A percentile compares a stretch with the other conserved stretches of the same genome.
Evolutionary conservation across 2,113 vertebrate species (phyloP).

Genomic region (Elachura formosa): DNA sequence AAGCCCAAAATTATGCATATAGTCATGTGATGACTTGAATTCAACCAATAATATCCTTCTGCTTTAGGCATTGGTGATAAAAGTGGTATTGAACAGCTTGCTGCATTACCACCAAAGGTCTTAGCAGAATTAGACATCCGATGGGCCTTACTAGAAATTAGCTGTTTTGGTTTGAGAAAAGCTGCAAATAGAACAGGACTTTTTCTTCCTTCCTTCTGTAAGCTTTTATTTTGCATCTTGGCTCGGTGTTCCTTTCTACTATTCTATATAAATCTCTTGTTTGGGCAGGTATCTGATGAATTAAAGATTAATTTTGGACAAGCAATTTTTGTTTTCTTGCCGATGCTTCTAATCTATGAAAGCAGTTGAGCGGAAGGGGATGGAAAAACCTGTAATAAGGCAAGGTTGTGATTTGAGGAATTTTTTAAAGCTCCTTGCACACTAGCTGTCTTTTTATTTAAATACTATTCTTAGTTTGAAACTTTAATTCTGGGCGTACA

Average conservation of each 20-base stretch:
- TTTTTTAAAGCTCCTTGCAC: not conserved
- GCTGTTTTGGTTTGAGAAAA: not conserved
- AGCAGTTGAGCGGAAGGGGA: not conserved
- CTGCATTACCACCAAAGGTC: not conserved
- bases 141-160: not conserved
- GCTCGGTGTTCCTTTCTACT: not conserved
- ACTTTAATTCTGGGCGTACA: conserved; percentile 67
- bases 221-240: not conserved
- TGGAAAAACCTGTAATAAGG: not conserved
- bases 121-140: not conserved
- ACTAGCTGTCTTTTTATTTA: not conserved
- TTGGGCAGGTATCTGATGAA: not conserved
- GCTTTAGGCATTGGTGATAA: not conserved
- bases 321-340: not conserved
- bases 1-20: not conserved
- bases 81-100: not conserved
- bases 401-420: not conserved
- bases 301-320: conserved; percentile 24
- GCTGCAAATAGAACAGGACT: not conserved
- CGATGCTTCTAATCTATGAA: not conserved
- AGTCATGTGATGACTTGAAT: not conserved
- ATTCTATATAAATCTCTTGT: not conserved
- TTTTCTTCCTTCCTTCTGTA: not conserved
- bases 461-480: conserved; percentile 56
- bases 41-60: not conserved